These are phyloP conservation scores for Apamea sordens DNA, from an alignment of 2,888 invertebrate genomes.

Conservation along the genomic window DNA sequence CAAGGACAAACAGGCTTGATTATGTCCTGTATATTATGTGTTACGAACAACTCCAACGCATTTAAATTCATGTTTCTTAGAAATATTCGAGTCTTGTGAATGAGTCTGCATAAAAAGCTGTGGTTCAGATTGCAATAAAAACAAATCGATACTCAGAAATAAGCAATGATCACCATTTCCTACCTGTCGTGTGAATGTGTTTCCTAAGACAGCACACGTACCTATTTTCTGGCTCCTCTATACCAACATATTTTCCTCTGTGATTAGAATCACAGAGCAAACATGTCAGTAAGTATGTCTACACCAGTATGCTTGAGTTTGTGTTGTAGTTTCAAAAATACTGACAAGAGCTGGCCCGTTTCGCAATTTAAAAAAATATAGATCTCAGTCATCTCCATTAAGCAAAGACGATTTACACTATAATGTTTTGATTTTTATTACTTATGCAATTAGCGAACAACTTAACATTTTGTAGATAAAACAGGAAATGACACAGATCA, in stretches of 20 bases:
- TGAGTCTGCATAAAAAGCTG: neutral
- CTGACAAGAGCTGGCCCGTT: neutral
- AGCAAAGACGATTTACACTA: neutral
- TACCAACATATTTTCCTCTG: neutral
- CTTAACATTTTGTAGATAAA: neutral
- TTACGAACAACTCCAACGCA: conserved; percentile 20
- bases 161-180: neutral
- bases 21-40: conserved; percentile 44
- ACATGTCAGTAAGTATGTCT: neutral
- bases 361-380: neutral
- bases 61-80: conserved; percentile 46
- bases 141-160: neutral
- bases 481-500: neutral
- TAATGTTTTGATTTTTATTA: neutral
- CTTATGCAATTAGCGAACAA: neutral
- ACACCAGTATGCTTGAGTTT: neutral
- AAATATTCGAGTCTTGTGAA: conserved; percentile 17
- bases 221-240: neutral
- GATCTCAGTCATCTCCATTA: neutral
- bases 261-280: neutral
- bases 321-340: neutral
- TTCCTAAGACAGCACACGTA: neutral
- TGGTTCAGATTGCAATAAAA: neutral
- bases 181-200: neutral
- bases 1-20: conserved; percentile 58